These are phyloP conservation scores for Mionectes olivaceus DNA, from an alignment of 2,797 vertebrate genomes.

Conservation along the genomic window DNA sequence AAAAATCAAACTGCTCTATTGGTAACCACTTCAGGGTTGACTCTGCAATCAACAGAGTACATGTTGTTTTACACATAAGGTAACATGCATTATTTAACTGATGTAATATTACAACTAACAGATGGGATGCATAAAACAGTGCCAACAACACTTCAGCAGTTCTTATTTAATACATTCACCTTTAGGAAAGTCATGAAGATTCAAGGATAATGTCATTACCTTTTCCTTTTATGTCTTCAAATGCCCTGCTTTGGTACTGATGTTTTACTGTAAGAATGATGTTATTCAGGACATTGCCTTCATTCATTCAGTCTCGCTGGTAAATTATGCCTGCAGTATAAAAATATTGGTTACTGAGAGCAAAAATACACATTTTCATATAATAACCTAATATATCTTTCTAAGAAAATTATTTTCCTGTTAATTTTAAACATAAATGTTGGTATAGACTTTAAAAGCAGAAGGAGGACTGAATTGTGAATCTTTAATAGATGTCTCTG, in stretches of 20 bases:
- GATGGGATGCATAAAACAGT: constrained; percentile 49
- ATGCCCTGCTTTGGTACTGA: background rate
- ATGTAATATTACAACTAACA: constrained; percentile 46
- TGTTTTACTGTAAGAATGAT: background rate
- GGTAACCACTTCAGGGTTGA: background rate
- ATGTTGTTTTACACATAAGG: constrained; percentile 47
- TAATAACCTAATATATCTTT: background rate
- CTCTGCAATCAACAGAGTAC: constrained; percentile 13
- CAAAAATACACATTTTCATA: background rate
- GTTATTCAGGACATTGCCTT: background rate
- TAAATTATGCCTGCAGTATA: background rate
- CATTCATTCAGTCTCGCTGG: background rate
- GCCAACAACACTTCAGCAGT: constrained; percentile 51
- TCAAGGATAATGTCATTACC: constrained; percentile 49
- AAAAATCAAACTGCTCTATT: background rate
- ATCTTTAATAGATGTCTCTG: background rate
- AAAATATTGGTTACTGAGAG: background rate
- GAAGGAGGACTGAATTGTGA: background rate
- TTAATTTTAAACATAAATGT: background rate
- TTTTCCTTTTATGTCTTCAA: constrained; percentile 41
- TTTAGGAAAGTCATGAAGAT: constrained; percentile 56
- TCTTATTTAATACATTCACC: constrained; percentile 62
- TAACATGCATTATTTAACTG: constrained; percentile 46
- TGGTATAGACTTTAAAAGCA: background rate
- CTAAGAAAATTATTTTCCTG: background rate